Conservation (phyloP, 2,888 invertebrate genomes). For the Ommatoiulus sabulosus region DNA sequence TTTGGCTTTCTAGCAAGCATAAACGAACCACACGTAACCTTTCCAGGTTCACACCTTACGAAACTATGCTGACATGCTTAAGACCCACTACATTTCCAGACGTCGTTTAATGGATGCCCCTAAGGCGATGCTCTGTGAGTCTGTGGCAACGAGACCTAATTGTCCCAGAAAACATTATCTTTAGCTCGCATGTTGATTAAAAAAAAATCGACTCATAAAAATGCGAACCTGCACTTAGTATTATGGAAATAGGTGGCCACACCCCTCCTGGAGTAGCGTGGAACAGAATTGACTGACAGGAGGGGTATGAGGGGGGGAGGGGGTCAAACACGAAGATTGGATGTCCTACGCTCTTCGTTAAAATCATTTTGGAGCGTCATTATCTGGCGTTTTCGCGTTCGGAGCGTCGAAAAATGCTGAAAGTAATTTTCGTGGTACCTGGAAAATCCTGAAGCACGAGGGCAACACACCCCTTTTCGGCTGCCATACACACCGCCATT, state of each 20-base stretch:
- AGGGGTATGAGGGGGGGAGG: not conserved
- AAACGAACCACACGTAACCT: too few relatives aligned
- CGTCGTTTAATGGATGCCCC: not conserved
- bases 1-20: too few relatives aligned
- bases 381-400: not conserved
- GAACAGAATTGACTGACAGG: conserved; percentile 4
- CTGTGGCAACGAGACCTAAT: not conserved
- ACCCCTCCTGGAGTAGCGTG: not conserved
- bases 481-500: not conserved
- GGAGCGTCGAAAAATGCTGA: not conserved
- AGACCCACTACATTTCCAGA: not conserved
- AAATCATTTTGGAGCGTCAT: not conserved
- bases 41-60: too few relatives aligned
- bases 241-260: not conserved
- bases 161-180: not conserved
- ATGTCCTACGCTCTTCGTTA: not conserved
- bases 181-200: not conserved
- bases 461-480: conserved; percentile 13
- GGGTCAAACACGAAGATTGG: not conserved
- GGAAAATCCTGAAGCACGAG: conserved; percentile 21
- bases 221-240: conserved; percentile 27
- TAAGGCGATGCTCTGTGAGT: not conserved
- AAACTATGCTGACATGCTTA: not conserved
- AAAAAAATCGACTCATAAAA: not conserved
- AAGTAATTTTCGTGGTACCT: not conserved